phyloP scores from a whole-genome alignment of 2,888 invertebrate species.

The Neoaliturus tenellus region DNA sequence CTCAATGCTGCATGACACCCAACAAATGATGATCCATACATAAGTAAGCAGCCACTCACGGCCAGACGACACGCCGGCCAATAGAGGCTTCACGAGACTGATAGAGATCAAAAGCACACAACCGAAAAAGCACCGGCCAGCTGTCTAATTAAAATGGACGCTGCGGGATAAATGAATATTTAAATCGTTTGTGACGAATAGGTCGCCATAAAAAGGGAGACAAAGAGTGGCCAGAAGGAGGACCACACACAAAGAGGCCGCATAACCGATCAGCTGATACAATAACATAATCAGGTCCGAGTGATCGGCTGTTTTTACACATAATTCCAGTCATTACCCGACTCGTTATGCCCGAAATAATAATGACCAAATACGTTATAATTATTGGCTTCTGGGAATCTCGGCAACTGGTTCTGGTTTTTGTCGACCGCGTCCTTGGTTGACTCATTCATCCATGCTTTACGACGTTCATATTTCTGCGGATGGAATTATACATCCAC shows the following conservation, averaged over 20 bases:
- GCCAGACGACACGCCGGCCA: background rate
- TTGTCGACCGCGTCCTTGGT: background rate
- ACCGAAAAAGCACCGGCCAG: background rate
- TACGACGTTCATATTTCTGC: background rate
- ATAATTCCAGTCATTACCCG: slow-evolving; percentile 13
- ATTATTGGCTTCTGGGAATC: slow-evolving; percentile 30
- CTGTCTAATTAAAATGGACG: slow-evolving; percentile 44
- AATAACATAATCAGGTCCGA: slow-evolving; percentile 40
- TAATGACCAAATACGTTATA: slow-evolving; percentile 43
- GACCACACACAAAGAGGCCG: slow-evolving; percentile 40
- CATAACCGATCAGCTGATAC: slow-evolving; percentile 30
- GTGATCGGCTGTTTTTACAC: slow-evolving; percentile 4
- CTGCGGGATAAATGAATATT: slow-evolving; percentile 48
- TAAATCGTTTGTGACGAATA: slow-evolving; percentile 52
- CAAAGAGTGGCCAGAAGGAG: slow-evolving; percentile 28
- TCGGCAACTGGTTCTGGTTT: slow-evolving; percentile 2
- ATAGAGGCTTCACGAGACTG: background rate
- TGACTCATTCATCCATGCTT: background rate
- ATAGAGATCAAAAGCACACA: slow-evolving; percentile 46
- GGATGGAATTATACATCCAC: background rate
- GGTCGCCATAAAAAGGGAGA: slow-evolving; percentile 50
- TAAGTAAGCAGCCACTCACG: background rate
- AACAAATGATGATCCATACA: slow-evolving; percentile 10
- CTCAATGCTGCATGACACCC: background rate
- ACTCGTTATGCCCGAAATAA: slow-evolving; percentile 38